Base-by-base conservation (phyloP, 2,888 invertebrate species). In the Anthophora plumipes region DNA sequence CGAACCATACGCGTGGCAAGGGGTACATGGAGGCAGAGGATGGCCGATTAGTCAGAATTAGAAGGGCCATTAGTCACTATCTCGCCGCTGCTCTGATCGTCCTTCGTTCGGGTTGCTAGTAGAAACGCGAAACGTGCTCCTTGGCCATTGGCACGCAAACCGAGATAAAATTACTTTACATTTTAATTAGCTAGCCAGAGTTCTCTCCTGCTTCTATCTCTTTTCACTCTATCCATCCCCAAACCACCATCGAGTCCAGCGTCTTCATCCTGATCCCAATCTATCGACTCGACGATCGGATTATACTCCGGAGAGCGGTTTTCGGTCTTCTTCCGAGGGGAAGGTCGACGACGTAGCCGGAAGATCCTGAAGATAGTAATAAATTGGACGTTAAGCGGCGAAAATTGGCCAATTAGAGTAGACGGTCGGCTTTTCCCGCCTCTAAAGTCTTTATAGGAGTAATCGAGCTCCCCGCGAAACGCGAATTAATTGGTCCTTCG, bases 371-470 rank as follows among this genome's bases (percentile, higher is more conserved):
- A 88, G 89, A 87, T 89, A 89, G 88, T 90, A 91, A 92, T 91
- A 91, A 91, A 91, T 92, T 91, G 91, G 90, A 91, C 89, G 91
- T 91, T 91, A 90, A 91, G 89, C 91, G 89, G 88, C 83, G 91
- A 91, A 91, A 92, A 92, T 92, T 92, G 91, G 86, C 90, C 92
- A 91, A 92, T 92, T 91, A 92, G 89, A 83, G 85, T 81, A 87
- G 89, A 85, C 86, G 85, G 84, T 84, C 89, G 86, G 89, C 91
- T 91, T 91, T 91, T 90, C 89, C 86, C 85, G 82, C 81, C 86
- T 85, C 84, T 85, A 82, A 88, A 89, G 89, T 89, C 89, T 91
- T 91, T 90, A 89, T 88, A 88, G 85, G 84, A 85, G 89, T 86
- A 89, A 89, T 88, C 88, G 88, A 88, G 76, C 86, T 89, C 80